Percentiles rank a stretch among this genome's conserved stretches.
Conservation (phyloP, 2,888 invertebrate species). For the Campoletis raptor region DNA sequence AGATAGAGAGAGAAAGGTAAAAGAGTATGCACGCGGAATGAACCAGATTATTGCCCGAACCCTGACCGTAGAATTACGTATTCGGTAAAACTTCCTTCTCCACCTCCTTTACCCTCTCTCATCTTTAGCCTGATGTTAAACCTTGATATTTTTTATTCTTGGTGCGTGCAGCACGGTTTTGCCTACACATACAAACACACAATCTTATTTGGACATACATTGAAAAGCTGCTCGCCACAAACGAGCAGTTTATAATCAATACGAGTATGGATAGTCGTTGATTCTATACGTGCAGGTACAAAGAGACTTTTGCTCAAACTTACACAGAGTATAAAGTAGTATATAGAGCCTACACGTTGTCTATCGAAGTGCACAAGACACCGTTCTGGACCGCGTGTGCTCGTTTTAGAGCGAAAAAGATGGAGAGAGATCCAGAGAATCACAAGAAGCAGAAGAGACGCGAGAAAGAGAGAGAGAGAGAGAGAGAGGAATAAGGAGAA, state of each 20-base stretch:
- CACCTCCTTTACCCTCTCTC: slow-evolving; percentile 19
- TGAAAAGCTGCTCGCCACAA: slow-evolving; percentile 13
- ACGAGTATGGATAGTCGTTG: slow-evolving; percentile 38
- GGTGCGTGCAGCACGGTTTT: slow-evolving; percentile 74
- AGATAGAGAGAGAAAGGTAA: slow-evolving; percentile 15
- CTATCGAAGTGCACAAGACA: slow-evolving; percentile 53
- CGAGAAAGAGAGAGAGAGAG: slow-evolving; percentile 14
- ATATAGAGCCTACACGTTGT: slow-evolving; percentile 43
- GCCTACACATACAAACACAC: slow-evolving; percentile 27
- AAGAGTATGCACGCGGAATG: slow-evolving; percentile 73
- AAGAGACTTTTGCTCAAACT: slow-evolving; percentile 36
- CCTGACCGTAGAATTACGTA: slow-evolving; percentile 82
- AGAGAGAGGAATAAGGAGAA: slow-evolving; percentile 41
- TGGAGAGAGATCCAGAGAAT: slow-evolving; percentile 47
- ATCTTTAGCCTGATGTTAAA: slow-evolving; percentile 34
- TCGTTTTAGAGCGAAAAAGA: slow-evolving; percentile 52
- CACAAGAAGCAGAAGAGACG: slow-evolving; percentile 37
- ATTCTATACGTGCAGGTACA: slow-evolving; percentile 18
- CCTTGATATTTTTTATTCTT: slow-evolving; percentile 67
- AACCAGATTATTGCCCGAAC: slow-evolving; percentile 83
- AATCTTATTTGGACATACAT: background rate
- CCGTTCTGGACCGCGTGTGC: slow-evolving; percentile 58
- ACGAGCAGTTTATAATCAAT: slow-evolving; percentile 53
- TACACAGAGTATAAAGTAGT: slow-evolving; percentile 39
- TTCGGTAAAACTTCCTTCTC: slow-evolving; percentile 78